Percentiles rank a stretch among this genome's conserved stretches.
Conservation (phyloP, 2,888 invertebrate species). For the Chloroclysta siterata region DNA sequence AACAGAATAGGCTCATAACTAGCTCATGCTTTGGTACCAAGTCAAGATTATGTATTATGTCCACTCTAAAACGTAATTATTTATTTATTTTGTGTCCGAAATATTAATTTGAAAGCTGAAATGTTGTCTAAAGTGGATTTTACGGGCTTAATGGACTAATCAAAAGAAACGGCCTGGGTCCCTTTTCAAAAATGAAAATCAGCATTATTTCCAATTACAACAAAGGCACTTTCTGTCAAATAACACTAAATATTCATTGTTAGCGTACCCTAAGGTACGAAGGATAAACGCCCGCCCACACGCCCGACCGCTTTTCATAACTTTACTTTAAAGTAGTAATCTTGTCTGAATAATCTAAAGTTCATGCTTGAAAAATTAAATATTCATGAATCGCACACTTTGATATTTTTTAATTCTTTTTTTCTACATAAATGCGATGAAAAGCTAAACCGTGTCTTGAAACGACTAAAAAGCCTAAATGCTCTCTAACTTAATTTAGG, state of each 20-base stretch:
- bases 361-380: slow-evolving; percentile 41
- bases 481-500: no score
- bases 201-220: slow-evolving; percentile 43
- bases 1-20: no score
- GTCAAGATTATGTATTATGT: background rate
- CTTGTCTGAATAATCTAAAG: slow-evolving; percentile 44
- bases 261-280: slow-evolving; percentile 48
- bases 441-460: no score
- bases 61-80: background rate
- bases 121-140: background rate
- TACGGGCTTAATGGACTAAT: slow-evolving; percentile 11
- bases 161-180: slow-evolving; percentile 9
- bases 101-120: slow-evolving; percentile 4
- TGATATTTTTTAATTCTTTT: background rate
- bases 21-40: no score
- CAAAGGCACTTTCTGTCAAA: slow-evolving; percentile 41
- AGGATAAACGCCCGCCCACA: slow-evolving; percentile 59
- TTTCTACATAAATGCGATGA: background rate
- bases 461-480: no score
- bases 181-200: slow-evolving; percentile 16
- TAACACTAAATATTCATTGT: slow-evolving; percentile 59
- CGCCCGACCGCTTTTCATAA: slow-evolving; percentile 52
- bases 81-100: slow-evolving; percentile 1
- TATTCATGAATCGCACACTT: slow-evolving; percentile 27
- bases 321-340: slow-evolving; percentile 52